Evolutionary conservation across 2,888 invertebrate species (phyloP).

Genomic region (Drosophila mercatorum): DNA sequence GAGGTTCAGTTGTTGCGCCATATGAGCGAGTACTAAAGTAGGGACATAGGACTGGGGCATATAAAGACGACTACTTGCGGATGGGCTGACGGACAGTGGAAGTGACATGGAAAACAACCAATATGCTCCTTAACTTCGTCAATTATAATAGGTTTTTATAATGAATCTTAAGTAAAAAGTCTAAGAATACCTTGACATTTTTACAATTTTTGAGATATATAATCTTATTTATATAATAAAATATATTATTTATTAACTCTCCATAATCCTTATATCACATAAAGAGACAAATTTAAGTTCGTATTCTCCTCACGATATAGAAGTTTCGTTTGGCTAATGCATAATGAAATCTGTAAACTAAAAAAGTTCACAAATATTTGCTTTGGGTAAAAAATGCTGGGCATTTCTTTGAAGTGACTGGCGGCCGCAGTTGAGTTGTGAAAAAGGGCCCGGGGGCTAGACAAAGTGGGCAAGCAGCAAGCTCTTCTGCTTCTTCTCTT

Average conservation of each 20-base stretch:
- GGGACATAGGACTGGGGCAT: too few relatives aligned
- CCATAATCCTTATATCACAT: not conserved
- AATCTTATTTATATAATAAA: not conserved
- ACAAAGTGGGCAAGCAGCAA: conserved; percentile 7
- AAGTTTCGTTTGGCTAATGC: conserved; percentile 13
- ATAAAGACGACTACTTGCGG: too few relatives aligned
- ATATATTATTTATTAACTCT: not conserved
- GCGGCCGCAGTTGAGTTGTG: conserved; percentile 46
- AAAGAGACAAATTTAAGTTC: not conserved
- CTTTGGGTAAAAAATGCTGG: conserved; percentile 40
- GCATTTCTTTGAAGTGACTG: conserved; percentile 63
- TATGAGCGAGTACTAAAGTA: too few relatives aligned
- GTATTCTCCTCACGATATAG: not conserved
- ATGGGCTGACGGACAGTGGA: too few relatives aligned
- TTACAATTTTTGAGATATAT: too few relatives aligned
- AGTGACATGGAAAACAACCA: too few relatives aligned
- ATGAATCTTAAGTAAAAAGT: too few relatives aligned
- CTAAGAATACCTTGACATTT: too few relatives aligned
- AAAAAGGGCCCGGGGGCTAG: conserved; percentile 55
- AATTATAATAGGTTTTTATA: too few relatives aligned
- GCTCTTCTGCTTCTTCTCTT: not conserved
- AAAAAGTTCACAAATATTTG: conserved; percentile 35
- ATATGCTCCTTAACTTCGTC: too few relatives aligned
- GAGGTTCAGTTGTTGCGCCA: too few relatives aligned
- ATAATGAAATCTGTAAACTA: conserved; percentile 22